A percentile compares a stretch with the other conserved stretches of the same genome.
phyloP scores from a whole-genome alignment of 2,113 vertebrate genomes.

The Tautogolabrus adspersus region DNA sequence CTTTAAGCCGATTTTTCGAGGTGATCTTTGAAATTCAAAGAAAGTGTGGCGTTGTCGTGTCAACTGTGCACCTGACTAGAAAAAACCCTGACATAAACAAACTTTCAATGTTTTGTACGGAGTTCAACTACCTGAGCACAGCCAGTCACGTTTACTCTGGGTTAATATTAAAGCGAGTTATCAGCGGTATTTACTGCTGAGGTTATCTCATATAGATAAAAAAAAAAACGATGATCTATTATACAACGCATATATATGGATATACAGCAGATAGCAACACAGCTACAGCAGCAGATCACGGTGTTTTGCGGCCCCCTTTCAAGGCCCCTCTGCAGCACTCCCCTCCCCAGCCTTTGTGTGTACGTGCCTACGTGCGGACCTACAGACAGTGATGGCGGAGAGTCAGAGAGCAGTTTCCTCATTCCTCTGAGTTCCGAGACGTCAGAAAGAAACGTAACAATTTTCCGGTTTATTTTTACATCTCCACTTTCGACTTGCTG shows the following conservation, averaged over 20 bases:
- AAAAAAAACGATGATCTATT: not conserved
- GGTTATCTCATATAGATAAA: not conserved
- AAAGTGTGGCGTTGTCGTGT: not conserved
- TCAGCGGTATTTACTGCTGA: not conserved
- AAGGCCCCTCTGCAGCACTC: rapidly evolving
- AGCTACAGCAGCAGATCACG: not conserved
- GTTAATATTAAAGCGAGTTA: conserved; percentile 3
- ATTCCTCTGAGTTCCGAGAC: not conserved
- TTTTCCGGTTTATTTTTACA: not conserved
- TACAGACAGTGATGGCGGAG: conserved; percentile 33
- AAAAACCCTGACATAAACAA: not conserved
- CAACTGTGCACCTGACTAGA: not conserved
- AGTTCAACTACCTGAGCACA: not conserved
- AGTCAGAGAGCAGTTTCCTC: not conserved
- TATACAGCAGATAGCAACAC: too few species aligned
- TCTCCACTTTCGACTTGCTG: not conserved
- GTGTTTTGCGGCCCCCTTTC: not conserved
- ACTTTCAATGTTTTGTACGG: not conserved
- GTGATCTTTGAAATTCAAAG: not conserved
- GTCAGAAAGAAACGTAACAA: not conserved
- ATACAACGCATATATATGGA: not conserved
- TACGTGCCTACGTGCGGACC: conserved; percentile 47
- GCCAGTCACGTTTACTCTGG: not conserved
- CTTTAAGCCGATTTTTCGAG: not conserved
- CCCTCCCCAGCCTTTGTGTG: not conserved